phyloP scores from a whole-genome alignment of 2,113 vertebrate genomes.

The cat (Felis catus) region DNA sequence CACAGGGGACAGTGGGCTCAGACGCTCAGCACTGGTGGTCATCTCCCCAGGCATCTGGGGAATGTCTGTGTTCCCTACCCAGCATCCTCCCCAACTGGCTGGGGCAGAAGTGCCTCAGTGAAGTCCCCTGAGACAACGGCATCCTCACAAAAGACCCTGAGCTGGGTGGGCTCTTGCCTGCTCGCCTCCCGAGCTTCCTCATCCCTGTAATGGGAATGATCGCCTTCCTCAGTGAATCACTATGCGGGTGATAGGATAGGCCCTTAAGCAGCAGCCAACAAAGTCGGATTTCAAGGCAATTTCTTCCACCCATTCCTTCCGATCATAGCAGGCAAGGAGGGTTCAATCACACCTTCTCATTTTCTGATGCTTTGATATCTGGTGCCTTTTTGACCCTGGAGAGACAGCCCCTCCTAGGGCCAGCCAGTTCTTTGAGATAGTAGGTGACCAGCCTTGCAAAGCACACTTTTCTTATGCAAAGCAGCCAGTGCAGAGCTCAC shows the following conservation, averaged over 20 bases:
- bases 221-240: rapidly evolving
- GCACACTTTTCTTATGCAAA: rapidly evolving
- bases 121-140: rapidly evolving
- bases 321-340: rapidly evolving
- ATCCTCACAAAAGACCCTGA: background rate
- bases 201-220: background rate
- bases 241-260: rapidly evolving
- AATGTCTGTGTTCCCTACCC: rapidly evolving
- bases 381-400: background rate
- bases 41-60: background rate
- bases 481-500: background rate
- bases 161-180: background rate
- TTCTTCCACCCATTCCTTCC: background rate
- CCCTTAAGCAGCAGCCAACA: no score
- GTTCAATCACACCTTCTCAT: background rate
- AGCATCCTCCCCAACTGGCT: rapidly evolving
- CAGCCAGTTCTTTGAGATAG: background rate
- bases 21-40: rapidly evolving
- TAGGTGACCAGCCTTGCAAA: background rate
- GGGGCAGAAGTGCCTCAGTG: rapidly evolving
- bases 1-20: no score
- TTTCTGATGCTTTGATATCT: background rate
- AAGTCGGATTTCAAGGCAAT: rapidly evolving
- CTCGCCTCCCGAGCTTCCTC: no score
- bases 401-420: background rate